Conservation (phyloP, 2,888 invertebrate species). For the Mongoloraphidia duomilia region DNA sequence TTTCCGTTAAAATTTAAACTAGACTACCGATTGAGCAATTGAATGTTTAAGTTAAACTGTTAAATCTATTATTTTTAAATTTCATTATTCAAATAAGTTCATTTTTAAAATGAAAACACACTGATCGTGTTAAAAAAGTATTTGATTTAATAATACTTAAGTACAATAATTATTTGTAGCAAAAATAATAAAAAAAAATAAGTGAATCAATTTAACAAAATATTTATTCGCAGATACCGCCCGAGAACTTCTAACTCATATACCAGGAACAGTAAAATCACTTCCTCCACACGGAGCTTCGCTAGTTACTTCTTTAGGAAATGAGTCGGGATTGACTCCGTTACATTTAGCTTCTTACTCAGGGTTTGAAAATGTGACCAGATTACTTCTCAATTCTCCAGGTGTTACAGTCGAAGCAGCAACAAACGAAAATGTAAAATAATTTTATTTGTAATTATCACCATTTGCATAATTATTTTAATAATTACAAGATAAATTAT, state of each 20-base stretch:
- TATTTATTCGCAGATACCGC: conserved; percentile 60
- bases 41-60: too few relatives aligned
- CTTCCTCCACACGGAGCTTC: conserved; percentile 80
- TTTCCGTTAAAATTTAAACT: too few relatives aligned
- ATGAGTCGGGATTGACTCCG: conserved; percentile 96
- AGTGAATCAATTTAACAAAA: too few relatives aligned
- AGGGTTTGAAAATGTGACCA: conserved; percentile 95
- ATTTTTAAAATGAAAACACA: too few relatives aligned
- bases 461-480: background rate
- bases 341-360: conserved; percentile 93
- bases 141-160: too few relatives aligned
- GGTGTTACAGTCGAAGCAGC: conserved; percentile 97
- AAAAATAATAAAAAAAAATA: too few relatives aligned
- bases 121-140: too few relatives aligned
- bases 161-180: background rate
- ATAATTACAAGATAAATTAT: conserved; percentile 13
- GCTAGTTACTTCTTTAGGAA: conserved; percentile 72
- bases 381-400: conserved; percentile 87
- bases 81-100: too few relatives aligned
- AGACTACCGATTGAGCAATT: too few relatives aligned
- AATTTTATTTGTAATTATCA: too few relatives aligned
- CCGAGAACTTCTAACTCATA: conserved; percentile 77
- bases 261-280: conserved; percentile 91
- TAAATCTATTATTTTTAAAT: too few relatives aligned
- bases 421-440: conserved; percentile 64